These are phyloP conservation scores for Lineus longissimus DNA, from an alignment of 1,140 invertebrate genomes.

Conservation along the genomic window DNA sequence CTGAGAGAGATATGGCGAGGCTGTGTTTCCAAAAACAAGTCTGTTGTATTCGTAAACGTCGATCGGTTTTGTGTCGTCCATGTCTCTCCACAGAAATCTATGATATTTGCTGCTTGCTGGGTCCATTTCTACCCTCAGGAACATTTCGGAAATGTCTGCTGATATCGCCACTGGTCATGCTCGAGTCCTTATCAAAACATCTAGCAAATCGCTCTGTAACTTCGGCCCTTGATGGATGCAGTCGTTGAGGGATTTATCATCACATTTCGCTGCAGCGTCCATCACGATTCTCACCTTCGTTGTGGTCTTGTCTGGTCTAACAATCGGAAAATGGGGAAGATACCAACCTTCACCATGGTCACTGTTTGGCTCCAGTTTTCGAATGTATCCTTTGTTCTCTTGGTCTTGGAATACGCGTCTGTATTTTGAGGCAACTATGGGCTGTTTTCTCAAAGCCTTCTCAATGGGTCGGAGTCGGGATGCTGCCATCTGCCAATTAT, in stretches of 20 bases:
- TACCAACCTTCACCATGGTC: slow-evolving; percentile 11
- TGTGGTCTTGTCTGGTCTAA: slow-evolving; percentile 9
- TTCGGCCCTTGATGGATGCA: slow-evolving; percentile 38
- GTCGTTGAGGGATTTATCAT: slow-evolving; percentile 17
- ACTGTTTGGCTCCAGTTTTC: background rate
- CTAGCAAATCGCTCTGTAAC: slow-evolving; percentile 39
- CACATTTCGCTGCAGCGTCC: slow-evolving; percentile 14
- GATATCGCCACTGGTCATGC: slow-evolving; percentile 15
- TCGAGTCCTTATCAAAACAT: slow-evolving; percentile 26
- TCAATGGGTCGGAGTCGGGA: background rate
- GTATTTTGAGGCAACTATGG: background rate
- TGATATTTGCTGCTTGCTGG: slow-evolving; percentile 4
- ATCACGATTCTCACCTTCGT: slow-evolving; percentile 22
- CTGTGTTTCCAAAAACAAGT: slow-evolving; percentile 15
- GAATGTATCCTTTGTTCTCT: slow-evolving; percentile 3
- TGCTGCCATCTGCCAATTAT: background rate
- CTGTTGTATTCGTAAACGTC: slow-evolving; percentile 17
- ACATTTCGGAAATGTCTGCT: slow-evolving; percentile 24
- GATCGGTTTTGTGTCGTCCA: background rate
- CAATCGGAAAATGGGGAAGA: slow-evolving; percentile 21
- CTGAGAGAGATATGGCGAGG: slow-evolving; percentile 15
- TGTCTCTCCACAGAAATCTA: slow-evolving; percentile 14
- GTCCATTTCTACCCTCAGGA: slow-evolving; percentile 11
- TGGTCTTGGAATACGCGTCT: background rate
- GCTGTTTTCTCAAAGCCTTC: slow-evolving; percentile 9